Conservation (phyloP, 2,888 invertebrate genomes). For the Furcula furcula region DNA sequence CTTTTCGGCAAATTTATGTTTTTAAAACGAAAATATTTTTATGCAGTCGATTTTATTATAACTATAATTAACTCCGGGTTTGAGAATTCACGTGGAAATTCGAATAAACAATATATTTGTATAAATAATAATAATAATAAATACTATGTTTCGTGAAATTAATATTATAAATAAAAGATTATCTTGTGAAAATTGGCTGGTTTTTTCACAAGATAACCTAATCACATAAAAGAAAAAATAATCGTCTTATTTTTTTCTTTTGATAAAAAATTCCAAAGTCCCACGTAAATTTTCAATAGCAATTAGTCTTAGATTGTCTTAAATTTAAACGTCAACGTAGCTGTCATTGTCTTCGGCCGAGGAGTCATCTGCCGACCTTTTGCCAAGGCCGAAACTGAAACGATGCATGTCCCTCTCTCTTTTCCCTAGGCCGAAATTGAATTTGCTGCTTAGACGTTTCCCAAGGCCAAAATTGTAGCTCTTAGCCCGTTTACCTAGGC, state of each 20-base stretch:
- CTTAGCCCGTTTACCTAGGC: constrained; percentile 71
- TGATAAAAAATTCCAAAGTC: constrained; percentile 2
- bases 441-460: constrained; percentile 72
- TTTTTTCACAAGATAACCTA: constrained; percentile 54
- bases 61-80: constrained; percentile 30
- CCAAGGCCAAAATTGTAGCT: constrained; percentile 82
- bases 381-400: constrained; percentile 82
- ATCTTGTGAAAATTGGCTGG: constrained; percentile 66
- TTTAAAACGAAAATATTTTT: too few relatives aligned
- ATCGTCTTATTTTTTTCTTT: neutral
- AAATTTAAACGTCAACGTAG: constrained; percentile 57
- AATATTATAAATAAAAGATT: constrained; percentile 18
- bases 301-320: constrained; percentile 21
- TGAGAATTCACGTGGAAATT: constrained; percentile 31
- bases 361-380: constrained; percentile 60
- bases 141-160: neutral
- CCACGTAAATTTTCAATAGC: constrained; percentile 40
- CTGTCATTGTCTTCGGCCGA: constrained; percentile 53
- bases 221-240: neutral
- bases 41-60: constrained; percentile 45
- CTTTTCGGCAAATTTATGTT: too few relatives aligned
- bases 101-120: constrained; percentile 1
- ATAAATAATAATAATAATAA: constrained; percentile 4
- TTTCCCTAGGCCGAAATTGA: constrained; percentile 82
- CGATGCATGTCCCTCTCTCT: constrained; percentile 74